Evolutionary conservation across 2,888 invertebrate species (phyloP).

Genomic region (Clivina fossor): DNA sequence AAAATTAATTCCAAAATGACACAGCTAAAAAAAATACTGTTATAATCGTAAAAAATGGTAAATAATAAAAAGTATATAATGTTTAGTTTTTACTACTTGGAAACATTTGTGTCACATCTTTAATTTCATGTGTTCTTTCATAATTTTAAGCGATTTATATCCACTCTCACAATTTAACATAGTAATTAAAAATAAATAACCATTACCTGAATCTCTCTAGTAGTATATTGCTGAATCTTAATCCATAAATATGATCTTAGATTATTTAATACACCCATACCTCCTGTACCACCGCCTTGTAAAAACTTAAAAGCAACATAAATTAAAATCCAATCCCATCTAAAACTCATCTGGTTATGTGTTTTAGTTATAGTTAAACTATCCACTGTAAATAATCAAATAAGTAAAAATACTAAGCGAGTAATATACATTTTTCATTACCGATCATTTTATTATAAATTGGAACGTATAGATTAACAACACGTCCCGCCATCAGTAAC

Average conservation of each 20-base stretch:
- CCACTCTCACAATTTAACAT: no score
- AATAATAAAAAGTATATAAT: no score
- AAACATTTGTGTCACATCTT: no score
- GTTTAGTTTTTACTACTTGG: no score
- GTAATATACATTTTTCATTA: conserved; percentile 52
- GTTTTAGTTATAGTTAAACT: conserved; percentile 64
- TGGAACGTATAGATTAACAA: conserved; percentile 88
- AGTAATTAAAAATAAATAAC: no score
- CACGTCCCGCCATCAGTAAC: conserved; percentile 76
- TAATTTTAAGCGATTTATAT: no score
- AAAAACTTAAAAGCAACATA: conserved; percentile 89
- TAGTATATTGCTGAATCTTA: conserved; percentile 92
- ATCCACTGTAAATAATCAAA: conserved; percentile 61
- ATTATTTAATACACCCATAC: conserved; percentile 92
- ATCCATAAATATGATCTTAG: conserved; percentile 93
- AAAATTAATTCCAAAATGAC: no score
- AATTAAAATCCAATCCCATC: conserved; percentile 88
- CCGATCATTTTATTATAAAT: conserved; percentile 91
- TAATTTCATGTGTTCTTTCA: no score
- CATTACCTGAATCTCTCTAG: conserved; percentile 84
- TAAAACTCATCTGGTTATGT: conserved; percentile 64
- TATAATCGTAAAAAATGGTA: no score
- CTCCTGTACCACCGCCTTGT: conserved; percentile 92
- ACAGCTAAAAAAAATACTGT: no score
- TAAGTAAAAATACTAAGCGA: neutral